Base-by-base conservation (phyloP, 2,888 invertebrate genomes). In the Cosmopolites sordidus region DNA sequence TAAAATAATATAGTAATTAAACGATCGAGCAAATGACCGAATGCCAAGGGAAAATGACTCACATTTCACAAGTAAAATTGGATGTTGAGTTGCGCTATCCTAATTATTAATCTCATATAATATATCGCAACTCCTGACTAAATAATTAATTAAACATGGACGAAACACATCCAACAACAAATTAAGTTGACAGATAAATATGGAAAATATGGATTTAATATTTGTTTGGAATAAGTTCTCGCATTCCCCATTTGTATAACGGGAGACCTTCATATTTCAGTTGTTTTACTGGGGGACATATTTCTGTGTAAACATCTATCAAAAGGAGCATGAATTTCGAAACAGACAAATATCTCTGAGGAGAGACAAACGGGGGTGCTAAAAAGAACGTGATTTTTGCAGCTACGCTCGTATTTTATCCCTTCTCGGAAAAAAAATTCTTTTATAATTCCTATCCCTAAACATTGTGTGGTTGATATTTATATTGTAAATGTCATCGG, bases 301-400 rank as follows among this genome's bases (percentile, higher is more conserved):
- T 60, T 55, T 51, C 46, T 53, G 46, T 59, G 58, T 59, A 58
- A 59, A 56, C 60, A 61, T 61, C 60, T 58, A 59, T 61, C 60
- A 61, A 59, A 60, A 50, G 52, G 43, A 56, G 52, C 58, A 56
- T 56, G 56, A 58, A 56, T 56, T 58, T 59, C 38, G 51, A 49
- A 53, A 48, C 54, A 61, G 56, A 62, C 60, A 60, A 56, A 61
- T 60, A 51, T 56, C 55, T 58, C 60, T 54, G 47, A 54, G 51
- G 58, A 59, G 55, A 60, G 48, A 58, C 48, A 51, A 48, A 58
- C 53, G 49, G 42, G 44, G 47, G 55, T 41, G 55, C 47, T 54
- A 54, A 55, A 29, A 50, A 17, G 48, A 45, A 53, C 47, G 54
- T 51, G 53, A 57, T 57, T 57, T 53, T 44, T 46, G 43, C 49